These are phyloP conservation scores for Aphelenchoides fujianensis DNA, from an alignment of 1,140 invertebrate species.

Conservation along the genomic window DNA sequence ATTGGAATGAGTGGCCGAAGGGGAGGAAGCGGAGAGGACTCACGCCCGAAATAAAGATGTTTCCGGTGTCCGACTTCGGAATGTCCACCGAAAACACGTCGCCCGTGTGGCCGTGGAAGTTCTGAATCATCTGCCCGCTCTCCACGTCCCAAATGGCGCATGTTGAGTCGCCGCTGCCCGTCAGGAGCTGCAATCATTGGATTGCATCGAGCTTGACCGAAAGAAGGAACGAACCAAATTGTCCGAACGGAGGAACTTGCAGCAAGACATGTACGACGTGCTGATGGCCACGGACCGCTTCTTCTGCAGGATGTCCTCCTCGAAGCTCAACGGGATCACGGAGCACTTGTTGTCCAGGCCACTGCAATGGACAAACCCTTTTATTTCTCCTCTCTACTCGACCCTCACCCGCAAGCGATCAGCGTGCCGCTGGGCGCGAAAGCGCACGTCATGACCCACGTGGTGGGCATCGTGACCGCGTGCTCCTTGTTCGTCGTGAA, in stretches of 20 bases:
- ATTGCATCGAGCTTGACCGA: too few relatives aligned
- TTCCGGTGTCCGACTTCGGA: constrained; percentile 88
- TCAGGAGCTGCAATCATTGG: constrained; percentile 75
- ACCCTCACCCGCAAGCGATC: constrained; percentile 88
- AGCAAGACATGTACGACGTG: constrained; percentile 92
- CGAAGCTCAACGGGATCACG: constrained; percentile 85
- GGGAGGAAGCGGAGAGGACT: too few relatives aligned
- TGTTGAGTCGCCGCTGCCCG: constrained; percentile 94
- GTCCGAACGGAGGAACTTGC: constrained; percentile 97
- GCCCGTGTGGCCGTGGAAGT: constrained; percentile 92
- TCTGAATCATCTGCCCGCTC: constrained; percentile 91
- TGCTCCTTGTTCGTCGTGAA: constrained; percentile 98
- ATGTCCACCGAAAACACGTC: constrained; percentile 97
- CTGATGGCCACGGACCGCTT: constrained; percentile 96
- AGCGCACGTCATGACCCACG: constrained; percentile 99
- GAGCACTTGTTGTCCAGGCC: constrained; percentile 99
- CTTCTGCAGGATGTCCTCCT: constrained; percentile 87
- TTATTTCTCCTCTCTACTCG: too few relatives aligned
- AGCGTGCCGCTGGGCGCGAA: constrained; percentile 91
- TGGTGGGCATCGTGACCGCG: constrained; percentile 95
- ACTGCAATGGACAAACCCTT: constrained; percentile 69
- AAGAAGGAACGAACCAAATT: constrained; percentile 75
- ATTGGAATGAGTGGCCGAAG: too few relatives aligned
- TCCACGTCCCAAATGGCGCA: constrained; percentile 99
- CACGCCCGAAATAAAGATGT: constrained; percentile 95